These are phyloP conservation scores for Penaeus japonicus DNA, from an alignment of 1,140 invertebrate species.

Conservation along the genomic window DNA sequence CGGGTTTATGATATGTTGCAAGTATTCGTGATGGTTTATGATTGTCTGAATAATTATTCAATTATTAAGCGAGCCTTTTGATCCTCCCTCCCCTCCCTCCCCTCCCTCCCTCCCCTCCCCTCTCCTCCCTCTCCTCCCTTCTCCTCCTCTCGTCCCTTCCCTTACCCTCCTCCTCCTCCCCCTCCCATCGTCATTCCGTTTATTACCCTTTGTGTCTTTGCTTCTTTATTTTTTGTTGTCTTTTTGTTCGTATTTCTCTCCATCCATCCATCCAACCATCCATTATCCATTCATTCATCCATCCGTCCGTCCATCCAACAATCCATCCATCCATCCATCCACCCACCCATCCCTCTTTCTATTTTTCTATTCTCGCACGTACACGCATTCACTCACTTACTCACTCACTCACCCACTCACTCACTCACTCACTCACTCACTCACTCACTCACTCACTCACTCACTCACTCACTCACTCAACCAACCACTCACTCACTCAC, in stretches of 20 bases:
- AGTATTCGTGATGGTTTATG: too few relatives aligned
- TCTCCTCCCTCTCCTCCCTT: not conserved
- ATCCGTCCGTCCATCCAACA: not conserved
- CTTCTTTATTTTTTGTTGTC: not conserved
- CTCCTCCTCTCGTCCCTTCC: not conserved
- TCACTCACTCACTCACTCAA: not conserved
- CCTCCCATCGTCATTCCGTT: not conserved
- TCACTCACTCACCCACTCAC: not conserved
- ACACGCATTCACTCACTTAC: not conserved
- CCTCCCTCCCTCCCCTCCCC: not conserved
- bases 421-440: not conserved
- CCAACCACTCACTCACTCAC: not conserved
- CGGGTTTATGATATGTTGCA: too few relatives aligned
- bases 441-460: not conserved
- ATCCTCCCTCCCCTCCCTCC: not conserved
- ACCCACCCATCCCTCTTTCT: not conserved
- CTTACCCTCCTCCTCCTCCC: not conserved
- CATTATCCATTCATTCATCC: not conserved
- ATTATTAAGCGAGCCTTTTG: not conserved
- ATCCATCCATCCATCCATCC: not conserved
- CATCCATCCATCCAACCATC: not conserved
- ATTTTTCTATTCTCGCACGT: not conserved
- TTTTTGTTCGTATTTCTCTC: not conserved
- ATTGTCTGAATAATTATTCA: too few relatives aligned
- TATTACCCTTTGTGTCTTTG: not conserved